phyloP scores from a whole-genome alignment of 2,113 vertebrate species.

The Cebus imitator region DNA sequence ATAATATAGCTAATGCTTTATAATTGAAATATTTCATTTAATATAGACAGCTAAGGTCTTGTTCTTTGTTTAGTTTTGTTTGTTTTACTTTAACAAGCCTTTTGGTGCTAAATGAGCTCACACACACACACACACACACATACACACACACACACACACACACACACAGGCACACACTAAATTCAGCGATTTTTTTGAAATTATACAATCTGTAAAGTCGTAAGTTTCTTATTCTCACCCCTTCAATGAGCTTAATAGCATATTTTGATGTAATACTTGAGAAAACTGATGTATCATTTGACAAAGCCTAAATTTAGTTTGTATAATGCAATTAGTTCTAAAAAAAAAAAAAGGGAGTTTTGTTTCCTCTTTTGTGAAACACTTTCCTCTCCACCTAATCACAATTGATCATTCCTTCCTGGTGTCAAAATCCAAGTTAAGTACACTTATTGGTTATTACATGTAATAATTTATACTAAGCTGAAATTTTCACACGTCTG shows the following conservation, averaged over 20 bases:
- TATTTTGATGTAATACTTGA: constrained; percentile 24
- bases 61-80: background rate
- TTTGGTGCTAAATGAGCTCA: background rate
- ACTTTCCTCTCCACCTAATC: background rate
- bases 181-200: background rate
- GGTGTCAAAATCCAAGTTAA: background rate
- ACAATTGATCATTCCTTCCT: background rate
- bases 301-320: background rate
- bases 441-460: background rate
- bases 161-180: background rate
- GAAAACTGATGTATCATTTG: background rate
- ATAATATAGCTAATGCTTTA: background rate
- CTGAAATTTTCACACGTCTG: background rate
- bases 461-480: background rate
- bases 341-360: background rate
- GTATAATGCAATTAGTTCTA: background rate
- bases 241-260: background rate
- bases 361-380: background rate
- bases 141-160: background rate
- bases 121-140: background rate
- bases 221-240: background rate
- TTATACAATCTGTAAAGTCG: background rate
- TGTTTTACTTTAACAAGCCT: background rate
- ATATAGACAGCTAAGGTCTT: background rate
- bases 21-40: background rate